A percentile compares a stretch with the other conserved stretches of the same genome.
Conservation (phyloP, 1,140 invertebrate genomes). For the Drosophila busckii region DNA sequence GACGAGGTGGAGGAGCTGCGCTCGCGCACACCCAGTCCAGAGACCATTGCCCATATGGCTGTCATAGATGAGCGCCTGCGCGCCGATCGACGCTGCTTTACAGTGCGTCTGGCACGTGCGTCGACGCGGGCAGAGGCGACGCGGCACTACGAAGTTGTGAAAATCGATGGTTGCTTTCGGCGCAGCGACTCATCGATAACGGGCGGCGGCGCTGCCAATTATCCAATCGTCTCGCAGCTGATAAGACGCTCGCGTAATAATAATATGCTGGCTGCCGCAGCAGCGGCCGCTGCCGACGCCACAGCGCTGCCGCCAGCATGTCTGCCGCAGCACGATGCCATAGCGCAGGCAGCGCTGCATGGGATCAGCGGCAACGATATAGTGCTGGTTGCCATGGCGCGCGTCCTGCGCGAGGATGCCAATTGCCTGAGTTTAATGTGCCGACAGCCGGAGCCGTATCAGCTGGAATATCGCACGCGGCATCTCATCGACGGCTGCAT, state of each 20-base stretch:
- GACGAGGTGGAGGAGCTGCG: slow-evolving; percentile 4
- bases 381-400: slow-evolving; percentile 85
- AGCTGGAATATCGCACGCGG: slow-evolving; percentile 90
- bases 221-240: slow-evolving; percentile 80
- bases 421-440: slow-evolving; percentile 82
- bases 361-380: slow-evolving; percentile 81
- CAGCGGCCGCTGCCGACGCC: slow-evolving; percentile 68
- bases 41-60: slow-evolving; percentile 68
- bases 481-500: slow-evolving; percentile 91
- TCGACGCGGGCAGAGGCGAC: slow-evolving; percentile 83
- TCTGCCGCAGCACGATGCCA: slow-evolving; percentile 68
- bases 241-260: slow-evolving; percentile 79
- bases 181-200: slow-evolving; percentile 80
- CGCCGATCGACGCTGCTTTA: slow-evolving; percentile 78
- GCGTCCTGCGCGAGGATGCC: slow-evolving; percentile 80
- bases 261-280: slow-evolving; percentile 53
- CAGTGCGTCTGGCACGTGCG: slow-evolving; percentile 81
- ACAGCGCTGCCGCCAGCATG: slow-evolving; percentile 63
- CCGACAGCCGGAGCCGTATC: slow-evolving; percentile 85
- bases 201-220: slow-evolving; percentile 60
- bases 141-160: slow-evolving; percentile 83
- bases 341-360: slow-evolving; percentile 72
- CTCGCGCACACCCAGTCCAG: slow-evolving; percentile 51
- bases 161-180: slow-evolving; percentile 81
- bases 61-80: slow-evolving; percentile 70